Evolutionary conservation across 2,888 invertebrate genomes (phyloP), one percentile per base, ranked within the genome.

Genomic region (Kryphioiulus occultus): DNA sequence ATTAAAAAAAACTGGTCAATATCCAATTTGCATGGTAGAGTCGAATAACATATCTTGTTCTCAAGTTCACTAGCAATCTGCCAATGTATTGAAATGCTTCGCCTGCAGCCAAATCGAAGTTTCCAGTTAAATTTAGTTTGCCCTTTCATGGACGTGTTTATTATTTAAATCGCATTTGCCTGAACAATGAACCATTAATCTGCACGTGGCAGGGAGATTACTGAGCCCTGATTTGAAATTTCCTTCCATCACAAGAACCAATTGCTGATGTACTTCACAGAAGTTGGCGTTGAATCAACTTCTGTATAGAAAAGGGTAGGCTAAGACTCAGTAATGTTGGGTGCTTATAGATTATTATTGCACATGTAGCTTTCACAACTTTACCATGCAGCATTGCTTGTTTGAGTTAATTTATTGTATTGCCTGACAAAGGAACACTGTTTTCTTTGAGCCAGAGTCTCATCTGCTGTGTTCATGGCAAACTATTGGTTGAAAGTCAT

Each of bases 171-270:
- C 22, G 22, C 7, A 59, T 7, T 59, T 59, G 59, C 26, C 26
- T 12, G 68, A 68, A 68, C 68, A 68, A 68, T 68, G 68, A 68
- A 68, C 68, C 22, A 59, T 59, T 59, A 59, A 22, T 59, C 22
- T 10, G 26, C 26, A 26, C 26, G 19, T 59, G 22, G 59, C 12
- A 26, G 26, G 3, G n/a, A 26, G 26, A 12, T 68, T 68, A 68
- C 68, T 22, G 0, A 17, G 19, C 47, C 47, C 12, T 47, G 15
- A 17, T 12, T 12, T 1, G 17, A 17, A 4, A 17, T 12, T 47
- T 47, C 4, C 17, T 47, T 47, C 9, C 9, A 47, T 47, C 15
- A 47, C 47, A 42, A 47, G 17, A 22, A 22, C 59, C 59, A 59
- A 22, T 59, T 7, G n/a, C 22, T 22, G 22, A 59, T 59, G 59